Evolutionary conservation across 1,140 invertebrate genomes (phyloP), one percentile per base, ranked within the genome.

Genomic region (Oedothorax gibbosus): DNA sequence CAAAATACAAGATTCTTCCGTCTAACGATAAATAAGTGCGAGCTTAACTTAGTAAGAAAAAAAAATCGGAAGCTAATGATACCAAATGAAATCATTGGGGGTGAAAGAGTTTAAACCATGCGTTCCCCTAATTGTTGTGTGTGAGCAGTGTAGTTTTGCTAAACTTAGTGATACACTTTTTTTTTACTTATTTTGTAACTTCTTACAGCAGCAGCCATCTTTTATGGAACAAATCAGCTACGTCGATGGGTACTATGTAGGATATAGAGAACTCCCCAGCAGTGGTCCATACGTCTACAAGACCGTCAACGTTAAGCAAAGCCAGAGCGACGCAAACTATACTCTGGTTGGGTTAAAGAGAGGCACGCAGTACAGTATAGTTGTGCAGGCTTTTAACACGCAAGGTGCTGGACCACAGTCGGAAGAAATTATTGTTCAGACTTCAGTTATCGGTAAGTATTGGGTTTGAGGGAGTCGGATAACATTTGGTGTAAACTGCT

Each of bases 361-460:
- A n/a, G 89, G 87, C 72, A 90, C 89, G 7, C 87, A 88, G 20
- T 91, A 91, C 81, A 83, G 76, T 14, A 87, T 91, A 35, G 88
- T 90, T 5, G 87, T 91, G 5, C 90, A 91, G 86, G 90, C 89
- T 54, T 91, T 88, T 86, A 91, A 91, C 83, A 85, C 86, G 2
- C 89, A 90, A 78, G 92, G 92, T 6, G 88, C 90, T 18, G 95
- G 96, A 50, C 96, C 96, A 5, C 90, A 94, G 0, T 95, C 94
- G 0, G 93, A 95, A 71, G 93, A 94, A 64, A 91, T 93, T 0
- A 91, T 93, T 0, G 94, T 94, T 0, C 94, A 95, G 88, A 96
- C 95, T n/a, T 95, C 95, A 14, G 96, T 97, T 92, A 96, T 96
- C 68, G 87, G 87, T 87, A 83, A 72, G 50, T 2, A 60, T 51